These are phyloP conservation scores for Thyatira batis DNA, from an alignment of 2,888 invertebrate species.

Conservation along the genomic window DNA sequence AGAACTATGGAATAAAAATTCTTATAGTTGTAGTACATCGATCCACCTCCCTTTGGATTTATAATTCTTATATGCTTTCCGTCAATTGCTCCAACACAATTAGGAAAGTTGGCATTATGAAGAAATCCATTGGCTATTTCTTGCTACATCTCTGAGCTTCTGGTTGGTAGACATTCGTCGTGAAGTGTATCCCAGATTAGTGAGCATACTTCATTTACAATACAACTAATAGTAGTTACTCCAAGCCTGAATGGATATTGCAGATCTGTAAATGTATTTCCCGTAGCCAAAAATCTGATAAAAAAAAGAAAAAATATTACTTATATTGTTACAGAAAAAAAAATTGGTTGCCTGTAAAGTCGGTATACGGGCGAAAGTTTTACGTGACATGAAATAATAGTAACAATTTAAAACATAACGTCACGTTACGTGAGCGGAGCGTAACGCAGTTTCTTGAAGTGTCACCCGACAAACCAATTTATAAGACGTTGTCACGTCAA, in stretches of 20 bases:
- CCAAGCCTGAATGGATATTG: conserved; percentile 41
- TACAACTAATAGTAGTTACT: conserved; percentile 32
- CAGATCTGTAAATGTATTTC: conserved; percentile 33
- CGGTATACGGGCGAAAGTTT: too few relatives aligned
- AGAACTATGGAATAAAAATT: conserved; percentile 37
- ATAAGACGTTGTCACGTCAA: too few relatives aligned
- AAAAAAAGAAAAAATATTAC: conserved; percentile 10
- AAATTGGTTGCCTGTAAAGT: too few relatives aligned
- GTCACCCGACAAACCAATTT: too few relatives aligned
- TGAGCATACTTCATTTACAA: conserved; percentile 3
- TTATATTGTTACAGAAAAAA: conserved; percentile 26
- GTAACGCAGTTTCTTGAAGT: too few relatives aligned
- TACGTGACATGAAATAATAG: too few relatives aligned
- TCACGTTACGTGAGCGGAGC: too few relatives aligned
- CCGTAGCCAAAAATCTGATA: conserved; percentile 16
- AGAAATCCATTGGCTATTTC: conserved; percentile 12
- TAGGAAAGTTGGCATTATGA: conserved; percentile 10
- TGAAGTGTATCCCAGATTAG: conserved; percentile 4
- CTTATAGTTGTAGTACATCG: conserved; percentile 30
- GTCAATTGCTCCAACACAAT: conserved; percentile 9
- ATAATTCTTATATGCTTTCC: conserved; percentile 24
- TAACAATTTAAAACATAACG: too few relatives aligned
- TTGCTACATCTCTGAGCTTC: conserved; percentile 10
- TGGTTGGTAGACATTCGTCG: conserved; percentile 3
- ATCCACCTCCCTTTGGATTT: conserved; percentile 14